phyloP scores from a whole-genome alignment of 2,888 invertebrate species.

The Hydrotaea diabolus region DNA sequence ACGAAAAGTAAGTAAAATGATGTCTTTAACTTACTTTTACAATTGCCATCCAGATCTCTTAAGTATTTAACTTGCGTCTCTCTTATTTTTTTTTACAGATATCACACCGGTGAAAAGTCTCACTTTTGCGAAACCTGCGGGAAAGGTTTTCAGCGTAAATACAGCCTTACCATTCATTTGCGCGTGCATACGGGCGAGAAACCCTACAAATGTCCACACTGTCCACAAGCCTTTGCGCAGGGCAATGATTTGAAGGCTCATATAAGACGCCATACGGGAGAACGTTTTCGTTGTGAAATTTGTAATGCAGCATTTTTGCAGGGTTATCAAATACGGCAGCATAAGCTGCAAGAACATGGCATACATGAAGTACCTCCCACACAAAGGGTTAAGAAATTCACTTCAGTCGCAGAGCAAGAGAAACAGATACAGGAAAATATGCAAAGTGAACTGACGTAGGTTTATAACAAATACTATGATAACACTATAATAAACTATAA shows the following conservation, averaged over 20 bases:
- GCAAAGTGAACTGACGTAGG: slow-evolving; percentile 49
- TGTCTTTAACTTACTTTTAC: too few species aligned
- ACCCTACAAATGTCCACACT: slow-evolving; percentile 82
- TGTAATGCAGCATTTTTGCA: slow-evolving; percentile 77
- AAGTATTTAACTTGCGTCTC: not conserved
- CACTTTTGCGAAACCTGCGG: slow-evolving; percentile 81
- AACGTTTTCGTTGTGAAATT: slow-evolving; percentile 82
- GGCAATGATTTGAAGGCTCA: slow-evolving; percentile 83
- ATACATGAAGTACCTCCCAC: slow-evolving; percentile 71
- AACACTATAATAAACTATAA: too few species aligned
- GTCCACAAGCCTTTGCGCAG: slow-evolving; percentile 82
- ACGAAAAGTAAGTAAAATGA: slow-evolving; percentile 80
- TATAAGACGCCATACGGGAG: slow-evolving; percentile 82
- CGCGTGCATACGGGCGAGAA: slow-evolving; percentile 74
- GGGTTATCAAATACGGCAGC: slow-evolving; percentile 82
- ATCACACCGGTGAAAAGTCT: slow-evolving; percentile 82
- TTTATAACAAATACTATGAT: too few species aligned
- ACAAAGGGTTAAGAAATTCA: slow-evolving; percentile 75
- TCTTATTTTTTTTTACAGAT: slow-evolving; percentile 68
- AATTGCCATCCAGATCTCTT: not conserved
- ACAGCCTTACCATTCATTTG: slow-evolving; percentile 82
- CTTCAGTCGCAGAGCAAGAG: slow-evolving; percentile 23
- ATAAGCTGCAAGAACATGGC: slow-evolving; percentile 80
- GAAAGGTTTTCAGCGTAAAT: slow-evolving; percentile 80
- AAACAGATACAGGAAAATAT: slow-evolving; percentile 68